phyloP scores from a whole-genome alignment of 92 coral and sea anemone species.

The Actinostola sp. region DNA sequence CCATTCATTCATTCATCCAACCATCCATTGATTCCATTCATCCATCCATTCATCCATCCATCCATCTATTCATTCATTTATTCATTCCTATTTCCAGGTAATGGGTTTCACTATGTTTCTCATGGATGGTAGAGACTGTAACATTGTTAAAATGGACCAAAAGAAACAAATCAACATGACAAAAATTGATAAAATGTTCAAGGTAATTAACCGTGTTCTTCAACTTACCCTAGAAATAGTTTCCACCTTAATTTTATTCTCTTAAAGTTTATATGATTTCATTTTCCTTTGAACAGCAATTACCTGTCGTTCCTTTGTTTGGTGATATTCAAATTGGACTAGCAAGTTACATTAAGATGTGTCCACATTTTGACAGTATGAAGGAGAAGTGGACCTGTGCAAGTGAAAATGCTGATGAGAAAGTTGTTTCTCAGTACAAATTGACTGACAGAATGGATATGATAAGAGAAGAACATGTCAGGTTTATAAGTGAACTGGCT shows the following conservation, averaged over 20 bases:
- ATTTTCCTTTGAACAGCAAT: slow-evolving; percentile 73
- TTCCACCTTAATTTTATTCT: neutral
- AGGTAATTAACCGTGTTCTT: slow-evolving; percentile 55
- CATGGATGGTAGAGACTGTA: slow-evolving; percentile 89
- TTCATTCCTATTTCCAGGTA: slow-evolving; percentile 56
- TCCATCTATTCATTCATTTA: neutral
- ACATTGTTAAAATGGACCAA: slow-evolving; percentile 88
- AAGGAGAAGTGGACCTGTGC: slow-evolving; percentile 92
- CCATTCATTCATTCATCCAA: too few species aligned
- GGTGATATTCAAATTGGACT: slow-evolving; percentile 98
- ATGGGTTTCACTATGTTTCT: slow-evolving; percentile 89
- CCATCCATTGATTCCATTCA: too few species aligned
- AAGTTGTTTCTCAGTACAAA: slow-evolving; percentile 82
- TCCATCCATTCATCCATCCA: too few species aligned
- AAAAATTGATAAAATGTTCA: slow-evolving; percentile 94
- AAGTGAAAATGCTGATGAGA: slow-evolving; percentile 91
- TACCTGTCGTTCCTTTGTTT: slow-evolving; percentile 97
- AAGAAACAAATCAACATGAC: slow-evolving; percentile 84
- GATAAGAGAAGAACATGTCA: slow-evolving; percentile 94
- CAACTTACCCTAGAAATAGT: too few species aligned
- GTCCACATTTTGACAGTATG: slow-evolving; percentile 91
- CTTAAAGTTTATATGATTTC: too few species aligned
- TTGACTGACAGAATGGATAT: slow-evolving; percentile 87
- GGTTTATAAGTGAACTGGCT: slow-evolving; percentile 94
- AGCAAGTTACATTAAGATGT: slow-evolving; percentile 92